Conservation (phyloP, 1,140 invertebrate species). For the Semibalanus balanoides region DNA sequence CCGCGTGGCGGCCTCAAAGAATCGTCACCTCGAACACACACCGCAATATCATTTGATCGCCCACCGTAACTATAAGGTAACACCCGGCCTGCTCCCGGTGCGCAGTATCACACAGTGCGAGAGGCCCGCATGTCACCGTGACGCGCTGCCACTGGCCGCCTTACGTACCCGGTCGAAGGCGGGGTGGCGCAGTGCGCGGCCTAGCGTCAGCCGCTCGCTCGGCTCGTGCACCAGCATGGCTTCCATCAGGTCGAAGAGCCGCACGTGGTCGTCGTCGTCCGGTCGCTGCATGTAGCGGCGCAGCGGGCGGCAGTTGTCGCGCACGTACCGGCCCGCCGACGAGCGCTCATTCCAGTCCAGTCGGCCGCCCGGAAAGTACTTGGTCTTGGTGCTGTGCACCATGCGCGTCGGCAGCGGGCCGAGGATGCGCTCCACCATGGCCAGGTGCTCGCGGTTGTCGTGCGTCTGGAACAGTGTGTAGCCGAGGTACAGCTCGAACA, state of each 20-base stretch:
- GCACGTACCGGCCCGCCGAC: constrained; percentile 10
- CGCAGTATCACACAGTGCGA: not conserved
- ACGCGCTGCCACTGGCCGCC: constrained; percentile 4
- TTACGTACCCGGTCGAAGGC: constrained; percentile 25
- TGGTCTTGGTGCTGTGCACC: constrained; percentile 11
- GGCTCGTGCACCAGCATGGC: constrained; percentile 36
- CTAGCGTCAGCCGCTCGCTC: constrained; percentile 26
- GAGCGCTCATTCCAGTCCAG: constrained; percentile 9
- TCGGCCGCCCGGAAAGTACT: constrained; percentile 5
- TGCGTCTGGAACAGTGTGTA: constrained; percentile 44
- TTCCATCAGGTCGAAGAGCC: constrained; percentile 32
- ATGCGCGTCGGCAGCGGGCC: constrained; percentile 32
- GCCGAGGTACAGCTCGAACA: constrained; percentile 43
- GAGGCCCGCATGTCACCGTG: too few relatives aligned
- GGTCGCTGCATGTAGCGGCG: constrained; percentile 3
- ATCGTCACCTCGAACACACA: too few relatives aligned
- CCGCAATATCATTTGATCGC: too few relatives aligned
- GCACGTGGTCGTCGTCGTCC: not conserved
- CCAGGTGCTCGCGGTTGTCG: constrained; percentile 43
- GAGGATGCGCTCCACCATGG: constrained; percentile 44
- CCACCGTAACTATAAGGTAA: too few relatives aligned
- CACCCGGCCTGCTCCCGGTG: too few relatives aligned
- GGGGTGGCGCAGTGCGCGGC: constrained; percentile 29
- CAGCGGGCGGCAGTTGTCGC: constrained; percentile 13
- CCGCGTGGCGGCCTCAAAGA: too few relatives aligned